A percentile compares a stretch with the other conserved stretches of the same genome.
Evolutionary conservation across 2,888 invertebrate genomes (phyloP).

Genomic region (Drosophila algonquin): DNA sequence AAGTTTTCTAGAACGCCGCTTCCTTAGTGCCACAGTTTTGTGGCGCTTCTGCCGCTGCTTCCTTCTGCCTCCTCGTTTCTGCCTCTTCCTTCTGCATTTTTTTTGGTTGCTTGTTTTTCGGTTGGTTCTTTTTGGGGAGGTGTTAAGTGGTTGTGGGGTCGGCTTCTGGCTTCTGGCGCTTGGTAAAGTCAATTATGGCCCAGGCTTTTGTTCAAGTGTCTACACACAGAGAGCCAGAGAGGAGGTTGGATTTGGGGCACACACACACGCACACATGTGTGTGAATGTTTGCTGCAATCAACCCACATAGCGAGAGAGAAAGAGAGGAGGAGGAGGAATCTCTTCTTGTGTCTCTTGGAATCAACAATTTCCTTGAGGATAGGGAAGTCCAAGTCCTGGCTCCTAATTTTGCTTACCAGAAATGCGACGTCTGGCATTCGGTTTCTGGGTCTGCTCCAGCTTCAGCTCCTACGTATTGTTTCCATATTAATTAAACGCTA

Average conservation of each 20-base stretch:
- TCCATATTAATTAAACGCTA: conserved; percentile 77
- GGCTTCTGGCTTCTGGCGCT: conserved; percentile 15
- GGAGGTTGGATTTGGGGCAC: conserved; percentile 58
- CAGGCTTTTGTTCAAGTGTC: conserved; percentile 69
- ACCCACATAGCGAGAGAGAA: neutral
- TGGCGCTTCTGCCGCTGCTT: conserved; percentile 1
- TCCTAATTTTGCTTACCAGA: no score
- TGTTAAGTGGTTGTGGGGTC: conserved; percentile 40
- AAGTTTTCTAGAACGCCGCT: conserved; percentile 58
- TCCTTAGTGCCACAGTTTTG: conserved; percentile 21
- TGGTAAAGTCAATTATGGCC: conserved; percentile 71
- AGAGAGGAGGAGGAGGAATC: no score
- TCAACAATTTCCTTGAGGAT: conserved; percentile 14
- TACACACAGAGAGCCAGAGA: conserved; percentile 29
- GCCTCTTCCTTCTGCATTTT: neutral
- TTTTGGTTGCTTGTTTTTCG: conserved; percentile 10
- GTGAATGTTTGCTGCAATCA: conserved; percentile 3
- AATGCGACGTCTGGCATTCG: conserved; percentile 3
- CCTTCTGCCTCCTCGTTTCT: neutral
- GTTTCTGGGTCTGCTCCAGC: neutral
- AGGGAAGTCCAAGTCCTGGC: neutral
- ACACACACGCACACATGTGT: neutral
- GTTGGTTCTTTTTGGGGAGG: conserved; percentile 24
- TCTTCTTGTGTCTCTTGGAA: neutral
- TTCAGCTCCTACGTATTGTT: conserved; percentile 8